Evolutionary conservation across 1,140 invertebrate species (phyloP).

Genomic region (Drosophila kurseongensis): DNA sequence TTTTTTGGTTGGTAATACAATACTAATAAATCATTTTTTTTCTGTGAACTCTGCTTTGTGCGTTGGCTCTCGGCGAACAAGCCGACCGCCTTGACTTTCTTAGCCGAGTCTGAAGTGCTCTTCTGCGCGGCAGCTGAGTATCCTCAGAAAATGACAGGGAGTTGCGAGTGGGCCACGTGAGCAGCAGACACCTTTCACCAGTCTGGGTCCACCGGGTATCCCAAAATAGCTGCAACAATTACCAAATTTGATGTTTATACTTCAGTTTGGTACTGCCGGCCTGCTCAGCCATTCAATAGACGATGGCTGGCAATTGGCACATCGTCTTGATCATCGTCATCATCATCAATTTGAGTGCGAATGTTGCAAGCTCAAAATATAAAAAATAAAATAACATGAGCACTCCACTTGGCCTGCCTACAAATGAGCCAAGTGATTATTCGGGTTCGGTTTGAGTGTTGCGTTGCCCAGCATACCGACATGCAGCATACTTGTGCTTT

Average conservation of each 20-base stretch:
- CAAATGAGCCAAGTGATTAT: constrained; percentile 71
- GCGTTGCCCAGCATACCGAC: constrained; percentile 62
- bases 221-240: constrained; percentile 61
- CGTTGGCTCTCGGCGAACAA: constrained; percentile 41
- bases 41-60: constrained; percentile 21
- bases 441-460: constrained; percentile 53
- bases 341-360: constrained; percentile 66
- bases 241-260: constrained; percentile 49
- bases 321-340: constrained; percentile 59
- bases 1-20: neutral
- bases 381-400: constrained; percentile 41
- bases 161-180: constrained; percentile 31
- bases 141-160: constrained; percentile 33
- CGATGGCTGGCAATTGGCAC: constrained; percentile 64
- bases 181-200: constrained; percentile 53
- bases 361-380: constrained; percentile 57
- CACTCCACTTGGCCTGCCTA: constrained; percentile 72
- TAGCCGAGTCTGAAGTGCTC: constrained; percentile 40
- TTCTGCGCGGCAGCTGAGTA: constrained; percentile 32
- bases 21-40: neutral
- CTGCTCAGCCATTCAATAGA: constrained; percentile 51
- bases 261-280: neutral
- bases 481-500: constrained; percentile 60
- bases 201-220: constrained; percentile 8
- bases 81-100: constrained; percentile 70